These are phyloP conservation scores for Ophion costatus DNA, from an alignment of 2,888 invertebrate species.

Conservation along the genomic window DNA sequence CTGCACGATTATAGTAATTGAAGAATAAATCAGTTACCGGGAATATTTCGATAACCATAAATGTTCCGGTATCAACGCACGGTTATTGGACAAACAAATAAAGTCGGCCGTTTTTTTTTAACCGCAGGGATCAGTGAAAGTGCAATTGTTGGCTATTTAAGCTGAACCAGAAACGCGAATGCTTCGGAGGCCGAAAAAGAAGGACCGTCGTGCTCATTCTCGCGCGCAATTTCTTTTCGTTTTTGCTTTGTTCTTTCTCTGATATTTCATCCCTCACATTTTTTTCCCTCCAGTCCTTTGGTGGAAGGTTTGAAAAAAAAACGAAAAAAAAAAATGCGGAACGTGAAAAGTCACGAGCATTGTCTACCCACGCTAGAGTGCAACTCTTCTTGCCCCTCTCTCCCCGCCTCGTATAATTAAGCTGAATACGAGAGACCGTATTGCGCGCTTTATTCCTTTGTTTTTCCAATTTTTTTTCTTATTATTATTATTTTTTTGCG, in stretches of 20 bases:
- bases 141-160: background rate
- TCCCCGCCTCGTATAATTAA: conserved; percentile 46
- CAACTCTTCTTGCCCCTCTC: background rate
- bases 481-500: background rate
- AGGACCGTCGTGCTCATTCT: conserved; percentile 16
- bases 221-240: conserved; percentile 8
- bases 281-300: conserved; percentile 18
- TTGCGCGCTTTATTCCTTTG: conserved; percentile 26
- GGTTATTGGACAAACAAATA: background rate
- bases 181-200: conserved; percentile 11
- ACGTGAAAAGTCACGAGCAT: conserved; percentile 48
- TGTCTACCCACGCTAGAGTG: conserved; percentile 26
- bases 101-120: background rate
- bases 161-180: conserved; percentile 25
- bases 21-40: too few relatives aligned
- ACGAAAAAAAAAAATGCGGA: background rate
- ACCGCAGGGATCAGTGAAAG: background rate
- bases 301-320: conserved; percentile 38
- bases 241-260: background rate
- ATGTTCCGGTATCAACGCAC: background rate
- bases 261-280: conserved; percentile 9
- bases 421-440: conserved; percentile 46
- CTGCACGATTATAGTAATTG: too few relatives aligned
- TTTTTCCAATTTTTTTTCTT: conserved; percentile 31
- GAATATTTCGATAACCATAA: too few relatives aligned